Evolutionary conservation across 1,140 invertebrate genomes (phyloP), one percentile per base, ranked within the genome.

Genomic region (Cyclargus thomasi): DNA sequence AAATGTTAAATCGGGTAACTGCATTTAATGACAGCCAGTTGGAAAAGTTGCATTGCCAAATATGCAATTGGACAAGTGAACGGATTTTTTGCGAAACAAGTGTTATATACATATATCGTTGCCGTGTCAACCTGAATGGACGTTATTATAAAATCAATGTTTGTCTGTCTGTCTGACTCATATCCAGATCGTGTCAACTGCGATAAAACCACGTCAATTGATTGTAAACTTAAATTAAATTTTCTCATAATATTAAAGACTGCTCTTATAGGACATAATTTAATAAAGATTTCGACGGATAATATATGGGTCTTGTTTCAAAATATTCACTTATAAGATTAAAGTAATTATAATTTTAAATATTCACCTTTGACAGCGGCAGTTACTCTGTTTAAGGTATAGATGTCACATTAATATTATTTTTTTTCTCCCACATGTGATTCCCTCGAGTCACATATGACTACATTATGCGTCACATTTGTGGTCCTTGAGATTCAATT

Each of bases 401-500:
- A 16, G 39, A 3, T 47, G 39, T 47, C 5, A 47, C 8, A 29
- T 47, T 11, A 47, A 16, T 47, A 47, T 14, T n/a, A n/a, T n/a
- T n/a, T n/a, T n/a, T n/a, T n/a, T n/a, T n/a, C 10, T 47, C 14
- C 11, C 39, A 47, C 39, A 47, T 47, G 39, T 47, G 39, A 47
- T 47, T 47, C 39, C 39, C 39, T 11, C 18, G 55, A 18, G 55
- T 18, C 11, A 18, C 20, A 55, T 55, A 55, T 59, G 55, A 59
- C 18, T 55, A 17, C 8, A 20, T 22, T 8, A n/a, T 59, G 55
- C 11, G 55, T 59, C 55, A 59, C 18, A 59, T 59, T 21, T 11
- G 18, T 20, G 3, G 55, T 59, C 55, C 55, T 59, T 59, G 55
- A 59, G 55, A 7, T 59, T 59, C 20, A 59, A 59, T 59, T 59